Evolutionary conservation across 2,113 vertebrate genomes (phyloP).

Genomic region (Corythoichthys haematopterus): DNA sequence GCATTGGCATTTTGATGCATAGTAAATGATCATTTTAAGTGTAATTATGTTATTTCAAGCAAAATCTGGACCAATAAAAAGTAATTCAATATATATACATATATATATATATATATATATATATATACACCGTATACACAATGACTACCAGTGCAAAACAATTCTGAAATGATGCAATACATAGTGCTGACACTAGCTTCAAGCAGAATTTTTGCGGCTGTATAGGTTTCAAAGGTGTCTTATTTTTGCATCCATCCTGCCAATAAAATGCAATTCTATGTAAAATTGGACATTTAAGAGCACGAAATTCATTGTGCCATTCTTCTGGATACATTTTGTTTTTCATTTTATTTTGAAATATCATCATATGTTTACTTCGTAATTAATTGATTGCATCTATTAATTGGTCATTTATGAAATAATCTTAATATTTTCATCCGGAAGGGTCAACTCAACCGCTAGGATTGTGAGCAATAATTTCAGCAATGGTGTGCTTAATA

Average conservation of each 20-base stretch:
- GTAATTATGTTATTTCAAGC: not conserved
- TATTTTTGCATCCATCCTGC: not conserved
- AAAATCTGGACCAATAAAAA: not conserved
- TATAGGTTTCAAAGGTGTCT: not conserved
- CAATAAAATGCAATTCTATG: not conserved
- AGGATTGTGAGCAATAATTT: conserved; percentile 11
- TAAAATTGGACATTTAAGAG: conserved; percentile 1
- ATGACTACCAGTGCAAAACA: not conserved
- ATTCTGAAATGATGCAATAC: conserved; percentile 30
- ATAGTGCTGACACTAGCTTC: not conserved
- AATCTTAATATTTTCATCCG: conserved; percentile 1
- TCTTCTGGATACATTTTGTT: too few species aligned
- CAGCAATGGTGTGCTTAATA: not conserved
- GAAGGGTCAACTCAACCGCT: conserved; percentile 6
- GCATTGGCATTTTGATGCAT: not conserved
- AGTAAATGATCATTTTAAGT: not conserved
- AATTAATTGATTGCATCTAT: not conserved
- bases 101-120: too few species aligned
- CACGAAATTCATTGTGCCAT: too few species aligned
- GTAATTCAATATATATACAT: not conserved
- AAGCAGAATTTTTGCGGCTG: not conserved
- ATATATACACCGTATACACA: not conserved
- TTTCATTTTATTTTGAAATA: too few species aligned
- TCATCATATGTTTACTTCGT: not conserved
- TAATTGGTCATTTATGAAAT: not conserved